Base-by-base conservation (phyloP, 2,113 vertebrate species). In the Oncorhynchus masou region DNA sequence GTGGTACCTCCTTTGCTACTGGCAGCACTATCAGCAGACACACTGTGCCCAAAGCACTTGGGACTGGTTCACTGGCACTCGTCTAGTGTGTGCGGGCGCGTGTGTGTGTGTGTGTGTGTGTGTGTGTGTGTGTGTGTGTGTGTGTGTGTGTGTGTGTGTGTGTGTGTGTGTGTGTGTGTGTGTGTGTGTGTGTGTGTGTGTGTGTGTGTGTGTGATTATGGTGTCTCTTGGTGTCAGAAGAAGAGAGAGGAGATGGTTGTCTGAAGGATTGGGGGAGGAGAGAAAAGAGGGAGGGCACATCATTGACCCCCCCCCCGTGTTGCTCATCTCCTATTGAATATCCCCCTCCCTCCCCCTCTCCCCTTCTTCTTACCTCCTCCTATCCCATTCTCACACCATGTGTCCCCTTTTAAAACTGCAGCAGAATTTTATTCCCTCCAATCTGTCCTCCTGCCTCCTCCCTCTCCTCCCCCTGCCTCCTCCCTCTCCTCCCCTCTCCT, bases 121-220 rank as follows among this genome's bases (percentile, higher is more conserved):
- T 71, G 70, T 71, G 70, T 57, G 60, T 71, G 45, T 31, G 69
- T 20, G 49, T 71, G 69, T 71, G 69, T 71, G 69, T 70, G 69
- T 70, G 51, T 71, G 70, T 71, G 70, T 57, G 60, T 71, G 45
- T 31, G 69, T 29, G 49, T 71, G 69, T 54, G 69, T 70, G 69
- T 70, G 68, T 70, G 51, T 71, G 70, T 71, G 70, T 57, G 60
- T 71, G 45, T 31, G 48, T 29, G 49, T 71, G 69, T 54, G 69
- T 71, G 69, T 51, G 69, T 70, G 51, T 57, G 70, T 71, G 70
- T 39, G 60, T 71, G 45, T 4, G 69, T 29, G 49, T 54, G 69
- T 70, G 69, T 54, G 69, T 70, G 69, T 70, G 51, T 71, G 70
- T 57, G 60, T 57, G 48, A 25, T 48, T 57, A 51, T n/a, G 1